These are phyloP conservation scores for Tachina lurida DNA, from an alignment of 2,888 invertebrate genomes.

Conservation along the genomic window DNA sequence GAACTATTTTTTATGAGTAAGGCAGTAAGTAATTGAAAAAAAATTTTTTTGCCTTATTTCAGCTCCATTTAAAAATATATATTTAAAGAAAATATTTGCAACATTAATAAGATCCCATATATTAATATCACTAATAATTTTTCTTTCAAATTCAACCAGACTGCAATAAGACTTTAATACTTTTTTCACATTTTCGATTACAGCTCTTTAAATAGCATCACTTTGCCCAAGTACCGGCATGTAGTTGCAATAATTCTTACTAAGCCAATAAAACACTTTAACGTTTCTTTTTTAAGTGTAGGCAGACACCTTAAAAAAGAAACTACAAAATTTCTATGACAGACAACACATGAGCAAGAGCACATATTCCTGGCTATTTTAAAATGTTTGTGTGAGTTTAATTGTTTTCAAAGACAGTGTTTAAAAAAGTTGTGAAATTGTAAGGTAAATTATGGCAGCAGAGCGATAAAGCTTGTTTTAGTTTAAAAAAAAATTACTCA, in stretches of 20 bases:
- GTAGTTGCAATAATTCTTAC: conserved; percentile 63
- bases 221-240: conserved; percentile 38
- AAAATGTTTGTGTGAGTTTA: conserved; percentile 31
- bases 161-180: conserved; percentile 3
- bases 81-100: no score
- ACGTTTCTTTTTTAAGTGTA: conserved; percentile 56
- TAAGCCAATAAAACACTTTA: conserved; percentile 72
- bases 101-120: no score
- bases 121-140: not conserved
- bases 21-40: no score
- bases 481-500: no score
- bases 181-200: not conserved
- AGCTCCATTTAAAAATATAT: no score
- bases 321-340: conserved; percentile 30
- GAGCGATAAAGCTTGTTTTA: no score
- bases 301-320: conserved; percentile 68
- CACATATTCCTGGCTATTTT: conserved; percentile 17
- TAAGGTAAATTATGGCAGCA: no score
- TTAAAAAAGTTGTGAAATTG: not conserved
- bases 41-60: no score
- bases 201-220: conserved; percentile 20
- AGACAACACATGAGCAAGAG: conserved; percentile 13
- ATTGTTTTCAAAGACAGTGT: conserved; percentile 57
- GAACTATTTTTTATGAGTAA: no score
- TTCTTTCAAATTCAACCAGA: not conserved